These are phyloP conservation scores for Cataglyphis rosenhaueri DNA, from an alignment of 2,888 invertebrate genomes.

Conservation along the genomic window DNA sequence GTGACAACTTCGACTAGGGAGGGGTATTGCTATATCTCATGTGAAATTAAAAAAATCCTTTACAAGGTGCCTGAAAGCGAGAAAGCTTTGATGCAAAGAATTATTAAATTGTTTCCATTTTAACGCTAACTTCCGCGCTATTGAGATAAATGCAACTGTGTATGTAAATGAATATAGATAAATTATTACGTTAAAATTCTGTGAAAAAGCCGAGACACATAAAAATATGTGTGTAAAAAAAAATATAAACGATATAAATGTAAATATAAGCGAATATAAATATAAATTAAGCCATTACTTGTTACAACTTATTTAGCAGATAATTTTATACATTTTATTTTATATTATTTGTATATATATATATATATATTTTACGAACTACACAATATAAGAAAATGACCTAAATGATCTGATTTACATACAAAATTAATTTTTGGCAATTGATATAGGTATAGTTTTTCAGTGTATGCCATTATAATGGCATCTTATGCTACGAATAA, in stretches of 20 bases:
- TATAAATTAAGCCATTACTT: neutral
- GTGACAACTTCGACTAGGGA: neutral
- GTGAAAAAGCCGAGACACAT: neutral
- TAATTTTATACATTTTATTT: neutral
- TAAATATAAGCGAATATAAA: neutral
- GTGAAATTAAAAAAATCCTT: neutral
- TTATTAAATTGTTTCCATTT: neutral
- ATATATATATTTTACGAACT: neutral
- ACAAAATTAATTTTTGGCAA: neutral
- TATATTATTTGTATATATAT: neutral
- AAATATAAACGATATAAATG: neutral
- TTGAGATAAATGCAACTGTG: neutral
- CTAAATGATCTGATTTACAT: neutral
- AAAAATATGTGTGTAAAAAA: neutral
- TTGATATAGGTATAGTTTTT: neutral
- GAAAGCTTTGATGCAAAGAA: neutral
- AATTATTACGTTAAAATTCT: neutral
- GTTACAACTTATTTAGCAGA: neutral
- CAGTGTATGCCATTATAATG: neutral
- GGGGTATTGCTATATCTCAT: neutral
- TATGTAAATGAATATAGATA: neutral
- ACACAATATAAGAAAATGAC: neutral
- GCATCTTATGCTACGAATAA: neutral
- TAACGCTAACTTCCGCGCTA: neutral
- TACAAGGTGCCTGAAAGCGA: neutral